phyloP scores from a whole-genome alignment of 2,113 vertebrate species.

The Lophura nycthemera region DNA sequence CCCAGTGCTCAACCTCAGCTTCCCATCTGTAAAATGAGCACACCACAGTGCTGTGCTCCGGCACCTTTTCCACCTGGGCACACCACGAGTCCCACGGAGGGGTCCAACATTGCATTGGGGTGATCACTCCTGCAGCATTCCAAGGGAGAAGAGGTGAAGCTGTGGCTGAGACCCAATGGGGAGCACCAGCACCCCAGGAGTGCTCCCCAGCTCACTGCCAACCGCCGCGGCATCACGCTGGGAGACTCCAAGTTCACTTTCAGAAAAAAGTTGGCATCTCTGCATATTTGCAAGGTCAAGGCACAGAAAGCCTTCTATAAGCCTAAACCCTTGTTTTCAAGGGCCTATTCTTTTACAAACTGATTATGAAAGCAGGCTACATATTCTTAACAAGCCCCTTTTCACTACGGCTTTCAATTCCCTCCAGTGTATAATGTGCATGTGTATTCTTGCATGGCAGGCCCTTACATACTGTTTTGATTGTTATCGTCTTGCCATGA shows the following conservation, averaged over 20 bases:
- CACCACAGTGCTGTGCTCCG: accelerated
- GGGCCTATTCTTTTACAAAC: constrained; percentile 64
- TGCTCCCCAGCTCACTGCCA: background rate
- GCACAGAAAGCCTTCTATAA: constrained; percentile 51
- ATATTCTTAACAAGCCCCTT: constrained; percentile 70
- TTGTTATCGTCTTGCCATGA: constrained; percentile 78
- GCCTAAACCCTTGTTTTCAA: constrained; percentile 61
- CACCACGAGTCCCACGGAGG: accelerated
- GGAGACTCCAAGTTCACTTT: constrained; percentile 51
- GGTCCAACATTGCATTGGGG: accelerated
- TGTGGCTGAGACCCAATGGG: background rate
- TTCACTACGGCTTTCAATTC: constrained; percentile 59
- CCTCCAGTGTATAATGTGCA: constrained; percentile 59
- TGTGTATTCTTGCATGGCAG: constrained; percentile 79
- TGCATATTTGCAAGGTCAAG: constrained; percentile 65
- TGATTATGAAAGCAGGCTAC: constrained; percentile 61
- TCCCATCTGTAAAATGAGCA: accelerated
- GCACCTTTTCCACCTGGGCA: accelerated
- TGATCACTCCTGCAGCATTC: background rate
- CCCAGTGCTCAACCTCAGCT: background rate
- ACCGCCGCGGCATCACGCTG: constrained; percentile 34
- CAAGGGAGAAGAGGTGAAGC: background rate
- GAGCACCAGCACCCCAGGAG: background rate
- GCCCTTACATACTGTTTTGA: constrained; percentile 76
- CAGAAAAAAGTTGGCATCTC: constrained; percentile 35